Evolutionary conservation across 2,888 invertebrate genomes (phyloP).

Genomic region (Hoplodrina ambigua): DNA sequence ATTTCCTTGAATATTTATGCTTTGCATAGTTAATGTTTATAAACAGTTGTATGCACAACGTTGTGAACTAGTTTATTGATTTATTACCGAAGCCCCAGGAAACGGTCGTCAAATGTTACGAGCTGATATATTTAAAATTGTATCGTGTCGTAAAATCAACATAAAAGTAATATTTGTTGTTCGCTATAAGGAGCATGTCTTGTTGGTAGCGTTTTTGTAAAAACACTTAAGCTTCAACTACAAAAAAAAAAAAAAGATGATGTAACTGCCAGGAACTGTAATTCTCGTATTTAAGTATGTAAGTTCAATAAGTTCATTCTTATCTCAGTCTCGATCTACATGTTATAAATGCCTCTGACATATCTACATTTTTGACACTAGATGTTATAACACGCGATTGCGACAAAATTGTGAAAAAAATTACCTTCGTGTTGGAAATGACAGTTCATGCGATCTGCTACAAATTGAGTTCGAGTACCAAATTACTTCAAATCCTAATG

Average conservation of each 20-base stretch:
- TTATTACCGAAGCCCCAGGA: constrained; percentile 65
- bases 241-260: not conserved
- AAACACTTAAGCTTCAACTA: not conserved
- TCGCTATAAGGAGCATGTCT: constrained; percentile 39
- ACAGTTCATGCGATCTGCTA: no score
- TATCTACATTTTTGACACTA: no score
- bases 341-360: no score
- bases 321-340: no score
- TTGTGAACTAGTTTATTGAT: constrained; percentile 65
- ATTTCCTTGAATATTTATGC: constrained; percentile 51
- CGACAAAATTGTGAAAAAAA: no score
- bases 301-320: no score
- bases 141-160: constrained; percentile 69
- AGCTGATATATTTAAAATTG: constrained; percentile 65
- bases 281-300: no score
- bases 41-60: constrained; percentile 56
- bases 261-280: no score
- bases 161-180: constrained; percentile 67
- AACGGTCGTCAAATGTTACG: constrained; percentile 65
- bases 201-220: constrained; percentile 36
- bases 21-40: constrained; percentile 46
- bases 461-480: no score
- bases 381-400: no score
- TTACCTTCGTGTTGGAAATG: no score
- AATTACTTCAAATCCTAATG: no score